These are phyloP conservation scores for Phasianus colchicus DNA, from an alignment of 2,113 vertebrate genomes.

Conservation along the genomic window DNA sequence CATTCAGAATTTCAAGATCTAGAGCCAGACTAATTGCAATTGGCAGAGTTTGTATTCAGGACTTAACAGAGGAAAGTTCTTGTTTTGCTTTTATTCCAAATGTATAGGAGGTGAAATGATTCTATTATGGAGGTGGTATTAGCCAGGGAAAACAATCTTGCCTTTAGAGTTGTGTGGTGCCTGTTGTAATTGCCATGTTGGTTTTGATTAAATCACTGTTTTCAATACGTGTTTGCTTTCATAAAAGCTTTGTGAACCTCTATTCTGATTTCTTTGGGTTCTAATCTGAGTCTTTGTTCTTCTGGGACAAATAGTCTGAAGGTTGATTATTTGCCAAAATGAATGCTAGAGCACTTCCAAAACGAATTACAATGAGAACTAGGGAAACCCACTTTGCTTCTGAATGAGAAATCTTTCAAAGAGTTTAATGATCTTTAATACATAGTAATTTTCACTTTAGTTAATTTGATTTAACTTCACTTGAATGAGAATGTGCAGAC, in stretches of 20 bases:
- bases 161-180: neutral
- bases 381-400: slow-evolving; percentile 44
- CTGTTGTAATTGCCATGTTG: slow-evolving; percentile 7
- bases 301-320: slow-evolving; percentile 51
- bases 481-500: neutral
- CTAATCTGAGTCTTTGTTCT: slow-evolving; percentile 58
- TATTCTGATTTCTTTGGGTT: slow-evolving; percentile 34
- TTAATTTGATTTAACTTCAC: slow-evolving; percentile 56
- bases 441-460: slow-evolving; percentile 51
- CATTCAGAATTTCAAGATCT: neutral
- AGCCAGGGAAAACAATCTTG: slow-evolving; percentile 53
- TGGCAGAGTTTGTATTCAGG: neutral
- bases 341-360: slow-evolving; percentile 46
- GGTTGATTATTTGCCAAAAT: slow-evolving; percentile 57
- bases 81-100: slow-evolving; percentile 48
- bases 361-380: slow-evolving; percentile 44
- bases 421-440: slow-evolving; percentile 59
- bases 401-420: slow-evolving; percentile 60
- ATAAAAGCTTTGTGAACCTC: slow-evolving; percentile 40
- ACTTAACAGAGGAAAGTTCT: slow-evolving; percentile 4
- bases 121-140: neutral
- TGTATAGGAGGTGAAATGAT: slow-evolving; percentile 40
- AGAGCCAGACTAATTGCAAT: neutral
- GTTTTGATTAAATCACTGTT: slow-evolving; percentile 55
- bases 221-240: slow-evolving; percentile 41